Conservation (phyloP, 2,113 vertebrate genomes). For the Atractosteus spatula region DNA sequence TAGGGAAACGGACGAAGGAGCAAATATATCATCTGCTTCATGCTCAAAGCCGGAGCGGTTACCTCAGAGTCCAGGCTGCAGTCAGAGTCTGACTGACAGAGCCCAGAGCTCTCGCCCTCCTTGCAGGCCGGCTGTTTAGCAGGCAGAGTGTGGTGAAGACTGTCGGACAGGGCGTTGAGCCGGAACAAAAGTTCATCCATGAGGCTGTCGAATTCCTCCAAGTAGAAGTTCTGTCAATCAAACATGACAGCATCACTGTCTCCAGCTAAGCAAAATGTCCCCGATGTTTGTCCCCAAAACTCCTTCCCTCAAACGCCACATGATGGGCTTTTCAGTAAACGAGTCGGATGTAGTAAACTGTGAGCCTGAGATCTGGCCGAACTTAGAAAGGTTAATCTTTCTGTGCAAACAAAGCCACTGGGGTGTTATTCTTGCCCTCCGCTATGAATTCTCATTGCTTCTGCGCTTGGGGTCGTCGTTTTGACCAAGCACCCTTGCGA, state of each 20-base stretch:
- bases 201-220: constrained; percentile 70
- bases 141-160: constrained; percentile 44
- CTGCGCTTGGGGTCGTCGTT: too few species aligned
- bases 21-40: neutral
- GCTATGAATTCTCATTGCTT: too few species aligned
- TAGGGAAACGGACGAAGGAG: neutral
- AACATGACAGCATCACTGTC: neutral
- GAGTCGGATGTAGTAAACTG: too few species aligned
- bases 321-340: too few species aligned
- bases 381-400: too few species aligned
- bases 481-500: too few species aligned
- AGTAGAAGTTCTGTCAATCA: constrained; percentile 55
- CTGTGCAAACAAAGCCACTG: too few species aligned
- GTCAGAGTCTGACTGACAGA: constrained; percentile 20
- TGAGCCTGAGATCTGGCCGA: too few species aligned
- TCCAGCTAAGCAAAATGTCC: too few species aligned
- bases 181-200: constrained; percentile 72
- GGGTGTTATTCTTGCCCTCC: too few species aligned
- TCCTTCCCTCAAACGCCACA: too few species aligned
- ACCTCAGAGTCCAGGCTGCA: constrained; percentile 38
- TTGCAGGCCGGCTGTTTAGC: constrained; percentile 14
- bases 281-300: too few species aligned
- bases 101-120: constrained; percentile 15
- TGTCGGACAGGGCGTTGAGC: constrained; percentile 54
- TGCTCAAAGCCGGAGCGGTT: neutral